These are phyloP conservation scores for Aphyosemion australe DNA, from an alignment of 2,113 vertebrate genomes.

Conservation along the genomic window DNA sequence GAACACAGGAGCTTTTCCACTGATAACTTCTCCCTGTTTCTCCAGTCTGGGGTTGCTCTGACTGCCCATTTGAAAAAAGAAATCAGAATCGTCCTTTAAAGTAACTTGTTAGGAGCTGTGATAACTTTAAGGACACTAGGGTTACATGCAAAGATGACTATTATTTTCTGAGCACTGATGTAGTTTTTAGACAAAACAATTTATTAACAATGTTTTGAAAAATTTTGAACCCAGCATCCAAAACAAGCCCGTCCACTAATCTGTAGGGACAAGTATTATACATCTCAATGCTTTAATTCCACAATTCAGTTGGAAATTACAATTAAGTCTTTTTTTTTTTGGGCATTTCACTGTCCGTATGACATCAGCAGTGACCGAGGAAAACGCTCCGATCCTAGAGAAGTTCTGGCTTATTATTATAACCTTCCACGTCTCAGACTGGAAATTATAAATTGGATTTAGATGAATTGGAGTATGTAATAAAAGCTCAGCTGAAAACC, in stretches of 20 bases:
- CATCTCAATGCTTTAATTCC: slow-evolving; percentile 38
- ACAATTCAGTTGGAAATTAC: slow-evolving; percentile 54
- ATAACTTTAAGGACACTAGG: too few species aligned
- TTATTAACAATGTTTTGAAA: too few species aligned
- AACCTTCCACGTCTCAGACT: slow-evolving; percentile 67
- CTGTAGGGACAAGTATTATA: slow-evolving; percentile 43
- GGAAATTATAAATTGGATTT: slow-evolving; percentile 72
- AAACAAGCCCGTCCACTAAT: slow-evolving; percentile 39
- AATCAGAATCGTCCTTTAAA: too few species aligned
- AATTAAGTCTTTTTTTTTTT: slow-evolving; percentile 73
- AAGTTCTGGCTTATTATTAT: slow-evolving; percentile 70
- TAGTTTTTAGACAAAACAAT: too few species aligned
- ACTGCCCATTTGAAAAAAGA: too few species aligned
- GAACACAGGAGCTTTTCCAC: too few species aligned
- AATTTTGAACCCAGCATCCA: not conserved
- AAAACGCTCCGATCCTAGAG: slow-evolving; percentile 64
- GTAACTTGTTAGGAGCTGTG: too few species aligned
- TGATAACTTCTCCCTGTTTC: too few species aligned
- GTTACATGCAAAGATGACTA: too few species aligned
- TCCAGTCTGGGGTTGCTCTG: too few species aligned
- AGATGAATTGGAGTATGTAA: slow-evolving; percentile 64
- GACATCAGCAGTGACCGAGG: slow-evolving; percentile 77
- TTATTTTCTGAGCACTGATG: too few species aligned
- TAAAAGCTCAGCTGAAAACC: slow-evolving; percentile 60
- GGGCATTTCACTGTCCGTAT: slow-evolving; percentile 56